These are phyloP conservation scores for Podocnemis expansa DNA, from an alignment of 2,113 vertebrate species.

Conservation along the genomic window DNA sequence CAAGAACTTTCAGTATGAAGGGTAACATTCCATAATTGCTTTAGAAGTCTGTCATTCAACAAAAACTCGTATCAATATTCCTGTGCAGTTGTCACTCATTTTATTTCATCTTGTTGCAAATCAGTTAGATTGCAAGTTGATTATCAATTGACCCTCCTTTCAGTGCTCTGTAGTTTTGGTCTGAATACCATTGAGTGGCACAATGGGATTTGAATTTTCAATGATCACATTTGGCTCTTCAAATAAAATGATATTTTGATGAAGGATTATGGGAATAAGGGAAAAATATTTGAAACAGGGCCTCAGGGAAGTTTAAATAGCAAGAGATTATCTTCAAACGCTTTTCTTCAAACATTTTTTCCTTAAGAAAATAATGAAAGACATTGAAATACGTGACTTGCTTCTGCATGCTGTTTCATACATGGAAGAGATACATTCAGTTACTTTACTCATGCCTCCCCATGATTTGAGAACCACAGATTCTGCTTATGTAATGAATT, in stretches of 20 bases:
- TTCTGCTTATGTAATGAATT: neutral
- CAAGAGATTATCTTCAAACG: slow-evolving; percentile 15
- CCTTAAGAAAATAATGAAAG: slow-evolving; percentile 12
- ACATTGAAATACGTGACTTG: neutral
- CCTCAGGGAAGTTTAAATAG: slow-evolving; percentile 13
- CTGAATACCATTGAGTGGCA: neutral
- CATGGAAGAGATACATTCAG: neutral
- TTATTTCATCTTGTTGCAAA: slow-evolving; percentile 12
- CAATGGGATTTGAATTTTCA: slow-evolving; percentile 29
- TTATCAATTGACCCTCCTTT: neutral
- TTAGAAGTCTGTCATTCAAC: neutral
- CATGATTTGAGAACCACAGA: rapidly evolving
- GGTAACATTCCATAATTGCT: neutral
- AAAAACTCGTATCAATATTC: rapidly evolving
- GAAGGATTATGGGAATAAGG: slow-evolving; percentile 23
- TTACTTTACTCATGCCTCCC: neutral
- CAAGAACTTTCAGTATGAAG: neutral
- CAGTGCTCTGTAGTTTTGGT: neutral
- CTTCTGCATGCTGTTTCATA: neutral
- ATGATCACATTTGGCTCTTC: neutral
- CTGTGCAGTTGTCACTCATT: neutral
- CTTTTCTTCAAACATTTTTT: neutral
- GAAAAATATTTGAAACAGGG: slow-evolving; percentile 25
- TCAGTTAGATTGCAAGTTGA: neutral
- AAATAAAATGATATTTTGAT: slow-evolving; percentile 21